Evolutionary conservation across 2,113 vertebrate genomes (phyloP), one percentile per base, ranked within the genome.

Genomic region (Caretta caretta): DNA sequence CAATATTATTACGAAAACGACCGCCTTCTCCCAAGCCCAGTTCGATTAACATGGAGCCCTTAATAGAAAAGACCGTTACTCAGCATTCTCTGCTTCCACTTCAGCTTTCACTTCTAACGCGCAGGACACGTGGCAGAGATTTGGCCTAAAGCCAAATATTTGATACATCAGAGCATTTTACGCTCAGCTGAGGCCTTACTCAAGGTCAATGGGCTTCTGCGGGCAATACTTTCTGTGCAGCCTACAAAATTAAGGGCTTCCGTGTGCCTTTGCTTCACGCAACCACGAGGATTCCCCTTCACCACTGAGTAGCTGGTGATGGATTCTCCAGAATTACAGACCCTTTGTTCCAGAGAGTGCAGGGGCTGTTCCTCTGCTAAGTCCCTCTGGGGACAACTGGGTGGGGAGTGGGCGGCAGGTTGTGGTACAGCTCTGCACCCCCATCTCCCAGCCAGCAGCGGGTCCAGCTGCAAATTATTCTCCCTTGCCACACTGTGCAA

Each of bases 71-170:
- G 4, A 50, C 27, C 2, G 4, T 57, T 20, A 20, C 3, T 16
- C 9, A 31, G 29, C 46, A 27, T 20, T 35, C 31, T 3, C 31
- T 16, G 35, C 35, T 38, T 69, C 38, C 38, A 6, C 10, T 13
- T 13, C 20, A 38, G 20, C 13, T 4, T 10, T 82, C 10, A 0
- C 0, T 53, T 62, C 81, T 62, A 84, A 59, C 10, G 42, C 0
- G 1, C 1, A 53, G 50, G 31, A 19, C 24, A 62, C 46, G 80
- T 93, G 86, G 83, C 53, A 82, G 92, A 92, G 48, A 80, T 35
- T 29, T 59, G 91, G 25, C 10, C 10, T 54, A 49, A 46, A 89
- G 89, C 38, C 86, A 89, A 89, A 78, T 1, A 80, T 5, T 6
- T 8, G 10, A 49, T 5, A 25, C 50, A 46, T 20, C 81, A 2